A percentile compares a stretch with the other conserved stretches of the same genome.
Conservation (phyloP, 1,140 invertebrate species). For the Cardiocondyla obscurior region DNA sequence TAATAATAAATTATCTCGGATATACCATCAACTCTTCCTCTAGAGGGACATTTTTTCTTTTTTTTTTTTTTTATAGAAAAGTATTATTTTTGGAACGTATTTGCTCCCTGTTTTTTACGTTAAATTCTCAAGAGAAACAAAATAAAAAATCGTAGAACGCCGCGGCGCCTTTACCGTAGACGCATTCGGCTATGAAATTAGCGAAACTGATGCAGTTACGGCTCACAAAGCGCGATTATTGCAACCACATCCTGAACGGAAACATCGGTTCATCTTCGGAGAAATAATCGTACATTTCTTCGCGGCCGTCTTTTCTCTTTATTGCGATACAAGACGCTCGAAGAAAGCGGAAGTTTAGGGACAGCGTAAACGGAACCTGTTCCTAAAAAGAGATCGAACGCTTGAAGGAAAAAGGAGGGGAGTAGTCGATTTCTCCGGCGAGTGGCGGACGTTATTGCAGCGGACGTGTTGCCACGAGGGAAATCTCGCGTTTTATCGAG, state of each 20-base stretch:
- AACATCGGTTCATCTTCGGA: neutral
- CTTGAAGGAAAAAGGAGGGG: no score
- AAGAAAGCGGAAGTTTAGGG: constrained; percentile 11
- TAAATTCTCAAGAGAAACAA: neutral
- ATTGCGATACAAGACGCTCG: neutral
- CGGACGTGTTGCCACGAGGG: constrained; percentile 13
- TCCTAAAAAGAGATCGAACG: constrained; percentile 20
- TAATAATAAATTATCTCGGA: constrained; percentile 2
- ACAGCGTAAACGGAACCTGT: constrained; percentile 21
- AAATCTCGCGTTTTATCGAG: constrained; percentile 12
- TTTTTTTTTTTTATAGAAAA: no score
- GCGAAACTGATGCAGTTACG: neutral
- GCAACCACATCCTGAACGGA: neutral
- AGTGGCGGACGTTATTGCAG: neutral
- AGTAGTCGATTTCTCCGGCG: constrained; percentile 39
- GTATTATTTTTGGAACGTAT: neutral
- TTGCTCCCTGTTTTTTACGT: neutral
- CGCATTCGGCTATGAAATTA: neutral
- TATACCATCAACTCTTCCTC: neutral
- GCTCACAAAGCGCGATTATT: neutral
- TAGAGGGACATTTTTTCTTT: neutral
- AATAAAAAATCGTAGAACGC: neutral
- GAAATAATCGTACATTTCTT: neutral
- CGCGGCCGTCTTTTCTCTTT: neutral
- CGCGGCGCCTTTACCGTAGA: neutral